These are phyloP conservation scores for Anguilla japonica DNA, from an alignment of 2,113 vertebrate species.

Conservation along the genomic window DNA sequence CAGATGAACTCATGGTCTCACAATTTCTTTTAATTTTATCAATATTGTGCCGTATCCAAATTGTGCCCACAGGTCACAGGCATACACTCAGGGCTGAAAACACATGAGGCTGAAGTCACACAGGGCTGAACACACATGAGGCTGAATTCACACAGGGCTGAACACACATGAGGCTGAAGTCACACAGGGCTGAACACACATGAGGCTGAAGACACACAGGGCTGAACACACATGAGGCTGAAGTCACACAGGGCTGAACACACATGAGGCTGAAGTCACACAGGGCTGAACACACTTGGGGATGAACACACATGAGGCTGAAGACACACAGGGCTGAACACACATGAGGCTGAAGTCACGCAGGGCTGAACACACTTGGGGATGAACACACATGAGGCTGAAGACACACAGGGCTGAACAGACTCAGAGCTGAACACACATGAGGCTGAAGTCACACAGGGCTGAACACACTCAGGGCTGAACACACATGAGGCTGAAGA, in stretches of 20 bases:
- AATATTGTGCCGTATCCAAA: background rate
- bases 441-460: too few relatives aligned
- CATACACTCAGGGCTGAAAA: too few relatives aligned
- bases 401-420: conserved; percentile 5
- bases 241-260: background rate
- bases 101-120: background rate
- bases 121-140: background rate
- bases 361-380: background rate
- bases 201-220: background rate
- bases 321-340: background rate
- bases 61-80: background rate
- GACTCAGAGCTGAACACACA: conserved; percentile 12
- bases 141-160: conserved; percentile 21
- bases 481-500: background rate
- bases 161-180: conserved; percentile 30
- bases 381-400: conserved; percentile 25
- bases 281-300: conserved; percentile 34
- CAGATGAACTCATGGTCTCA: too few relatives aligned
- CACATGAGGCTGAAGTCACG: background rate
- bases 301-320: too few relatives aligned
- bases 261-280: conserved; percentile 24
- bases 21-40: background rate
- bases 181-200: background rate
- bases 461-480: background rate
- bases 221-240: background rate